Evolutionary conservation across 1,140 invertebrate genomes (phyloP).

Genomic region (Amphibalanus amphitrite): DNA sequence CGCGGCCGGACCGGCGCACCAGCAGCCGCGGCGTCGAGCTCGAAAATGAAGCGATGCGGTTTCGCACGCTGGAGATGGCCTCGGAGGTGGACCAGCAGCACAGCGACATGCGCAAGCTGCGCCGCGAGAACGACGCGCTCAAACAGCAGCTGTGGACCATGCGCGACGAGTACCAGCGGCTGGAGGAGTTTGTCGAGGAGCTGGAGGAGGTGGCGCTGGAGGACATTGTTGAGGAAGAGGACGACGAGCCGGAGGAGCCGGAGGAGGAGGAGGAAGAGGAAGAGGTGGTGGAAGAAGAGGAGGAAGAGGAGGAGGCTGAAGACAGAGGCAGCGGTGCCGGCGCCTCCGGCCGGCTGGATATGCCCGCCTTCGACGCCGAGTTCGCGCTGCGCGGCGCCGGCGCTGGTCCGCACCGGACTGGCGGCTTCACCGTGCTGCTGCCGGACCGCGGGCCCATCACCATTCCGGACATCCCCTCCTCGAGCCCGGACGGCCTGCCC

Average conservation of each 20-base stretch:
- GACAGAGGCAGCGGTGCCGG: conserved; percentile 25
- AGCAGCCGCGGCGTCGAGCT: conserved; percentile 18
- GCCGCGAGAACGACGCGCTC: conserved; percentile 67
- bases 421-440: conserved; percentile 17
- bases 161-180: conserved; percentile 66
- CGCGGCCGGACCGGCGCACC: conserved; percentile 50
- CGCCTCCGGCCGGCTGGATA: conserved; percentile 4
- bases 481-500: conserved; percentile 10
- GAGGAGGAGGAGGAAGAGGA: conserved; percentile 17
- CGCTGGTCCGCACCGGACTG: conserved; percentile 4
- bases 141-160: conserved; percentile 68
- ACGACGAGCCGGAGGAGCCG: conserved; percentile 16
- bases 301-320: conserved; percentile 14
- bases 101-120: conserved; percentile 68
- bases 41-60: conserved; percentile 76
- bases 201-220: conserved; percentile 17
- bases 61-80: conserved; percentile 77
- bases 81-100: conserved; percentile 84
- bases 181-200: conserved; percentile 54
- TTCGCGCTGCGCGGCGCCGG: conserved; percentile 3
- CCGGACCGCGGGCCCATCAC: conserved; percentile 26
- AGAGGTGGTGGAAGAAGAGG: too few species aligned
- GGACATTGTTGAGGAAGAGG: conserved; percentile 21
- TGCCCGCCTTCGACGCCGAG: not conserved
- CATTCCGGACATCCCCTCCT: not conserved